Base-by-base conservation (phyloP, 2,113 vertebrate species). In the Mustela lutreola region DNA sequence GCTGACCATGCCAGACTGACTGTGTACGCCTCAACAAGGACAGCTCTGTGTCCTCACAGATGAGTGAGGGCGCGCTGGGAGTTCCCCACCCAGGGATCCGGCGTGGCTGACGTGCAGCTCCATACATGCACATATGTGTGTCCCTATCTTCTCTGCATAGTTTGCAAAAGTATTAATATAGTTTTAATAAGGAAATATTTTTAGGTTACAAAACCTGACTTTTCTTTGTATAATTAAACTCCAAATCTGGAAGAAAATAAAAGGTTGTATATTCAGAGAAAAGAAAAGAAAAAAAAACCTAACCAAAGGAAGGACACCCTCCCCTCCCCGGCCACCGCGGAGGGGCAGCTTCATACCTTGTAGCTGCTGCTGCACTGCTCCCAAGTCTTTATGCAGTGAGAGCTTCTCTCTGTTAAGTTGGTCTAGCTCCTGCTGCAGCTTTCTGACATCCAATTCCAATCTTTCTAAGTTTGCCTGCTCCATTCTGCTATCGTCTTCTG, bases 1-100 rank as follows among this genome's bases (percentile, higher is more conserved):
- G 91, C 82, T 92, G 97, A 98, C 97, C 93, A 73, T 10, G 50
- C 95, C 33, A 86, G 95, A 92, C 65, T 86, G 89, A 88, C 97
- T 97, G 97, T 98, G 98, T 97, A 36, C 94, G 98, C 97, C 98
- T 97, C 84, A 97, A 92, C 97, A 93, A 94, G 98, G 96, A 93
- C 98, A 99, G 99, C 98, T 97, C 99, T 99, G 99, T 98, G 93
- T 39, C 16, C 36, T 83, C 96, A 98, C 99, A 99, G 99, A 99
- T 98, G 91, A 76, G 98, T 99, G 99, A 99, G 81, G 99, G 99
- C 98, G 90, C 98, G 98, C 98, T 99, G 99, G 99, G 99, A 99
- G 99, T 99, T 99, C 99, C 99, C 99, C 97, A 71, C 42, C 11
- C 70, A 98, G 99, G 99, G 99, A 99, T 99, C 99, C 98, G 33